Percentiles rank a stretch among this genome's conserved stretches.
phyloP scores from a whole-genome alignment of 2,797 vertebrate species.

The Pteronotus mesoamericanus region DNA sequence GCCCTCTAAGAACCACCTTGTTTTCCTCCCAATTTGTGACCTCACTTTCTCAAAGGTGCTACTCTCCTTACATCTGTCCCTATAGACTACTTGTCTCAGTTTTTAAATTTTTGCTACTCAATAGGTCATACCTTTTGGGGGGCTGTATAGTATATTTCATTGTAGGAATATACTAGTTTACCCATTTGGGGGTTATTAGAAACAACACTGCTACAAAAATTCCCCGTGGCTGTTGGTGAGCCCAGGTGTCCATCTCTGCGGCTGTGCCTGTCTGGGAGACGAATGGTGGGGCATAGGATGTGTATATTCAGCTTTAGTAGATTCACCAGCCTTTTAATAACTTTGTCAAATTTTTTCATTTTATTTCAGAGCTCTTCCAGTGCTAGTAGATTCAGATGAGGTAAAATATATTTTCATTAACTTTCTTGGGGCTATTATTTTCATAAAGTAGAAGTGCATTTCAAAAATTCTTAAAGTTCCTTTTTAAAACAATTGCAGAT shows the following conservation, averaged over 20 bases:
- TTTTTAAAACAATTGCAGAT: not conserved
- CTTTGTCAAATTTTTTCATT: not conserved
- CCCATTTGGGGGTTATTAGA: not conserved
- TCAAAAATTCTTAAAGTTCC: not conserved
- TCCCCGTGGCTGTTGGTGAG: not conserved
- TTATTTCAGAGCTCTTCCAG: slow-evolving; percentile 78
- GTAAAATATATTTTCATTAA: slow-evolving; percentile 59
- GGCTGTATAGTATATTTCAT: not conserved
- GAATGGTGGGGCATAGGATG: rapidly evolving
- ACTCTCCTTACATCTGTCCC: not conserved
- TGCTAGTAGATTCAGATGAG: slow-evolving; percentile 80
- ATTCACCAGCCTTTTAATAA: not conserved
- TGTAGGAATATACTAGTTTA: not conserved
- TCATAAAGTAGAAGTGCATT: not conserved
- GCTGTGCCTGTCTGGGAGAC: not conserved
- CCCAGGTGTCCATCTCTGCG: rapidly evolving
- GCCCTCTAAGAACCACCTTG: not conserved
- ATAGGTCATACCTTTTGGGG: rapidly evolving
- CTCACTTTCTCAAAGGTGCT: not conserved
- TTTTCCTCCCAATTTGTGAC: not conserved
- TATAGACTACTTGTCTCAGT: not conserved
- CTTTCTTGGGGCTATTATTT: slow-evolving; percentile 3
- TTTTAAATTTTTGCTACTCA: not conserved
- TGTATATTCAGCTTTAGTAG: rapidly evolving
- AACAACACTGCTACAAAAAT: not conserved